A percentile compares a stretch with the other conserved stretches of the same genome.
Conservation (phyloP, 2,113 vertebrate species). For the Xyrauchen texanus region DNA sequence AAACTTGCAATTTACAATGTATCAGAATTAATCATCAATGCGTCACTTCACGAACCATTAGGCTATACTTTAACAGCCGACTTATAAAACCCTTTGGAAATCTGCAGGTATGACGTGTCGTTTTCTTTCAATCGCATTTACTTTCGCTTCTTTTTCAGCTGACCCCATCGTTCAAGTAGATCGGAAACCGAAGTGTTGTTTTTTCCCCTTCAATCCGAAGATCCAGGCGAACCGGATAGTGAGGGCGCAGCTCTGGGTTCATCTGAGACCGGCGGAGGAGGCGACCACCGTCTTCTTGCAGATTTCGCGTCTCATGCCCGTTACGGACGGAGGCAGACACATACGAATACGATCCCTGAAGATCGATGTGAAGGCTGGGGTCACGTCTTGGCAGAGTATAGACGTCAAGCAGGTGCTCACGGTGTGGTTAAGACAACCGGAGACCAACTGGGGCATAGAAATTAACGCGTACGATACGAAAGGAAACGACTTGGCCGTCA, state of each 20-base stretch:
- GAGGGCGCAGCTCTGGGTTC: constrained; percentile 94
- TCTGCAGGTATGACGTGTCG: too few species aligned
- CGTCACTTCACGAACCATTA: neutral
- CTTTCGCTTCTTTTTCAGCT: constrained; percentile 76
- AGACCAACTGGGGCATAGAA: constrained; percentile 98
- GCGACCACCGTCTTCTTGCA: constrained; percentile 94
- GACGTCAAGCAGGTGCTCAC: constrained; percentile 94
- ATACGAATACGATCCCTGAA: constrained; percentile 95
- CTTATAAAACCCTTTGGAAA: neutral
- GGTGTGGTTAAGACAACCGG: constrained; percentile 96
- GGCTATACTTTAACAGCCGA: neutral
- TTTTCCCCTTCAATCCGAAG: constrained; percentile 92
- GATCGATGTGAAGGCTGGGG: constrained; percentile 90
- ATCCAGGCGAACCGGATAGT: constrained; percentile 90
- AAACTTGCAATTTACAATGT: too few species aligned
- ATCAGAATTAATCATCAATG: neutral
- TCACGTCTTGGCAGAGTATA: constrained; percentile 94
- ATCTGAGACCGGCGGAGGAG: constrained; percentile 84
- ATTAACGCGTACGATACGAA: constrained; percentile 93
- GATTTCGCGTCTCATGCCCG: constrained; percentile 91
- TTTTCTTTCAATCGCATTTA: neutral
- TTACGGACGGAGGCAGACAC: constrained; percentile 82
- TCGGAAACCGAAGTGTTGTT: constrained; percentile 91
- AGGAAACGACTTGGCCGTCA: constrained; percentile 89
- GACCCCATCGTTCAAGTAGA: constrained; percentile 83